A percentile compares a stretch with the other conserved stretches of the same genome.
Conservation (phyloP, 2,113 vertebrate species). For the Natator depressus region DNA sequence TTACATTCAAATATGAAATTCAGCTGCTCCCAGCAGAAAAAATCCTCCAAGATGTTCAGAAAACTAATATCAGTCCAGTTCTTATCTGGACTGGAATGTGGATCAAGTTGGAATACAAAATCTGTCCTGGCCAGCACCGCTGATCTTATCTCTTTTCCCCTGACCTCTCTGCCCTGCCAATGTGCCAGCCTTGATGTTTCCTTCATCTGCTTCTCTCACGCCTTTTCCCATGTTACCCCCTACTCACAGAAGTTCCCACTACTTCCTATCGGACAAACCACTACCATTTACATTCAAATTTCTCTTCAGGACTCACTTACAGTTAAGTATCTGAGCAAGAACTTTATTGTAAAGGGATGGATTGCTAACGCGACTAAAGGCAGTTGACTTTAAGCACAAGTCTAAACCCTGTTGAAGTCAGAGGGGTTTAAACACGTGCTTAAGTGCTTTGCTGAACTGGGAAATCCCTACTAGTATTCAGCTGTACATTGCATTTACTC, state of each 20-base stretch:
- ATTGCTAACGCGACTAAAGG: not conserved
- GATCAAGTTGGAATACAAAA: not conserved
- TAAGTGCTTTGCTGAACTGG: not conserved
- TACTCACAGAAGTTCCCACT: not conserved
- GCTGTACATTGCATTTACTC: not conserved
- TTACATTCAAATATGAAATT: not conserved
- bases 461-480: slow-evolving; percentile 21
- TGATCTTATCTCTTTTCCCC: not conserved
- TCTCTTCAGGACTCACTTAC: not conserved
- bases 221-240: not conserved
- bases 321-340: not conserved
- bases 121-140: not conserved
- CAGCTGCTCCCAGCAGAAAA: not conserved
- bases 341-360: not conserved
- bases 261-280: not conserved
- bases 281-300: not conserved
- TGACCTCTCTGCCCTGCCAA: not conserved
- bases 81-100: not conserved
- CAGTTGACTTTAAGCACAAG: not conserved
- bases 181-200: not conserved
- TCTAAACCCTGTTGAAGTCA: slow-evolving; percentile 10
- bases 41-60: not conserved
- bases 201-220: not conserved
- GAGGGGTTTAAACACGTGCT: slow-evolving; percentile 13
- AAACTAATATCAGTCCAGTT: not conserved